Conservation (phyloP, 2,113 vertebrate genomes). For the Psittacus erithacus region DNA sequence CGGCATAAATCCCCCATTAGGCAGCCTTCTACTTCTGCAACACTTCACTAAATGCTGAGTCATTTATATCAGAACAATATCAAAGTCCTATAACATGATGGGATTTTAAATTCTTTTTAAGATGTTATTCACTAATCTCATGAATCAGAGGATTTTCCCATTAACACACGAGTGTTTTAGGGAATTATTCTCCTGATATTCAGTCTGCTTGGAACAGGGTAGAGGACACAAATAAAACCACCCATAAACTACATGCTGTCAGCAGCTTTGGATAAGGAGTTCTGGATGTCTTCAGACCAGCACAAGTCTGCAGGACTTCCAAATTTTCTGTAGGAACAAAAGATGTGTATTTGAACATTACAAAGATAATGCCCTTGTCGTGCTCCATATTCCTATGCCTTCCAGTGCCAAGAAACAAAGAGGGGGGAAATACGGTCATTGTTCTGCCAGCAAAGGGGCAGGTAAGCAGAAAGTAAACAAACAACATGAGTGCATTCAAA, state of each 20-base stretch:
- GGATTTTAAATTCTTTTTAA: not conserved
- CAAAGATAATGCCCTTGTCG: not conserved
- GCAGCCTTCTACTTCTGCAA: not conserved
- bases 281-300: not conserved
- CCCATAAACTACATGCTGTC: not conserved
- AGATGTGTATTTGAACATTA: not conserved
- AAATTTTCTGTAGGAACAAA: not conserved
- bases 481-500: not conserved
- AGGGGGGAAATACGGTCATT: not conserved
- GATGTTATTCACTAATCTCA: not conserved
- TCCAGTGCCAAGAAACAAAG: not conserved
- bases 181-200: not conserved
- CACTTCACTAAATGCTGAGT: not conserved
- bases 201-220: not conserved
- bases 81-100: not conserved
- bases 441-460: not conserved
- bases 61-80: not conserved
- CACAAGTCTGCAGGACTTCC: not conserved
- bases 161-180: not conserved
- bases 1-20: not conserved
- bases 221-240: not conserved
- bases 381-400: not conserved
- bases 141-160: not conserved
- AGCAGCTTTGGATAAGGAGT: not conserved
- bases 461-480: not conserved